Conservation (phyloP, 2,113 vertebrate genomes). For the Campylomormyrus tamandua region DNA sequence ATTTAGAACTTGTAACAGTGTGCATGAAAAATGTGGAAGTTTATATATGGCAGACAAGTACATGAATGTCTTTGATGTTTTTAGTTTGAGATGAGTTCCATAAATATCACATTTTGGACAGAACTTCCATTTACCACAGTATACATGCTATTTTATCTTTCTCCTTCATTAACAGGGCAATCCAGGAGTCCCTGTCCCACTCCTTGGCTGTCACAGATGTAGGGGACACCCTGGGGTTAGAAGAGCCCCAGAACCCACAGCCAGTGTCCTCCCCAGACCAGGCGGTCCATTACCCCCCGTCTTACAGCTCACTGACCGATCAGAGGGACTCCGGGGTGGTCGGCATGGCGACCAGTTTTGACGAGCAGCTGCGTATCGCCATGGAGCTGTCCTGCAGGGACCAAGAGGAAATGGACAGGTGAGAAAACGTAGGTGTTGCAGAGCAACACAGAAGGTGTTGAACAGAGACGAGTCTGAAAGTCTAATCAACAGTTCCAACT, state of each 20-base stretch:
- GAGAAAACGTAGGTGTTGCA: conserved; percentile 40
- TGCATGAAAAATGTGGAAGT: background rate
- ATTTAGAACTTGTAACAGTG: background rate
- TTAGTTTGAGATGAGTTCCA: background rate
- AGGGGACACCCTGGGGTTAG: conserved; percentile 27
- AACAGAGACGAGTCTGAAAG: background rate
- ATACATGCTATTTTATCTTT: background rate
- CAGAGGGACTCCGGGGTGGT: conserved; percentile 43
- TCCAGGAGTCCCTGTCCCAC: conserved; percentile 82
- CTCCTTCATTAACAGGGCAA: conserved; percentile 58
- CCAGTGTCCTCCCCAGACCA: conserved; percentile 46
- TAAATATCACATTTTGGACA: background rate
- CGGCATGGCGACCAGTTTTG: conserved; percentile 60
- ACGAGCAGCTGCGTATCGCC: conserved; percentile 82
- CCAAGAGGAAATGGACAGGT: conserved; percentile 77
- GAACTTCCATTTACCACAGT: background rate
- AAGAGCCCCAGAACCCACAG: conserved; percentile 40
- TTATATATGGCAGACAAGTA: background rate
- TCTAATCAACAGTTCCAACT: background rate
- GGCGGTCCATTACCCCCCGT: conserved; percentile 40
- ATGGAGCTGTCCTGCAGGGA: conserved; percentile 82
- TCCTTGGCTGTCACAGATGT: conserved; percentile 51
- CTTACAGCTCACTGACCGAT: conserved; percentile 49
- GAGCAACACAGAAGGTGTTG: background rate
- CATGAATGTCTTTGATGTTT: background rate